Conservation (phyloP, 2,888 invertebrate genomes). For the Amorpha juglandis region DNA sequence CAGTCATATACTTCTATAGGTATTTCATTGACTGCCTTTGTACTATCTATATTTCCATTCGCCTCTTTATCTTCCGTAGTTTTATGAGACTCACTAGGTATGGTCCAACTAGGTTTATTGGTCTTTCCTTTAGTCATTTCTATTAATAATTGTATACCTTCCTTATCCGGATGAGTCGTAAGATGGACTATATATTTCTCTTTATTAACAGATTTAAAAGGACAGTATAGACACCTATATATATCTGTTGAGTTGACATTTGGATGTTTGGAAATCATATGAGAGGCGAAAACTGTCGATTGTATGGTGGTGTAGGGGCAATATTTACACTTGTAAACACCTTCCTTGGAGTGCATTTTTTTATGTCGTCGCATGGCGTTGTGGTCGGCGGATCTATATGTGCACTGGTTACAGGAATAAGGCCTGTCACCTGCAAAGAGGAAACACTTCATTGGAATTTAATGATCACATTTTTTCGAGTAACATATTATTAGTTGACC, state of each 20-base stretch:
- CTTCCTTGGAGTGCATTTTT: conserved; percentile 89
- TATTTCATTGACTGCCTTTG: conserved; percentile 62
- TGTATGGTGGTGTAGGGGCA: conserved; percentile 93
- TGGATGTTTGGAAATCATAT: conserved; percentile 92
- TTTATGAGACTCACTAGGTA: conserved; percentile 66
- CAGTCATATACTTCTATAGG: conserved; percentile 77
- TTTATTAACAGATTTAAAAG: conserved; percentile 86
- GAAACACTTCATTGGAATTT: not conserved
- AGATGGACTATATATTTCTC: conserved; percentile 85
- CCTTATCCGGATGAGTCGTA: conserved; percentile 78
- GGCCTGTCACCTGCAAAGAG: conserved; percentile 87
- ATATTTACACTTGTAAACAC: conserved; percentile 90
- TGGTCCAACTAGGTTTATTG: conserved; percentile 73
- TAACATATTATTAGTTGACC: no score
- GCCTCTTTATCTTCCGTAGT: conserved; percentile 42
- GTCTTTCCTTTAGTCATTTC: conserved; percentile 65
- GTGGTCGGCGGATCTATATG: conserved; percentile 90
- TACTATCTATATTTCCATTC: conserved; percentile 50
- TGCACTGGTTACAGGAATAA: conserved; percentile 89
- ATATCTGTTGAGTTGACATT: conserved; percentile 85
- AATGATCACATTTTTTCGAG: no score
- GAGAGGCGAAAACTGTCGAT: conserved; percentile 90
- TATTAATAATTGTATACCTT: conserved; percentile 65
- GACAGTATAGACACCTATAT: conserved; percentile 85
- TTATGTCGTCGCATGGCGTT: conserved; percentile 92